A percentile compares a stretch with the other conserved stretches of the same genome.
phyloP scores from a whole-genome alignment of 2,888 invertebrate genomes.

The Agrenia bidenticulata region DNA sequence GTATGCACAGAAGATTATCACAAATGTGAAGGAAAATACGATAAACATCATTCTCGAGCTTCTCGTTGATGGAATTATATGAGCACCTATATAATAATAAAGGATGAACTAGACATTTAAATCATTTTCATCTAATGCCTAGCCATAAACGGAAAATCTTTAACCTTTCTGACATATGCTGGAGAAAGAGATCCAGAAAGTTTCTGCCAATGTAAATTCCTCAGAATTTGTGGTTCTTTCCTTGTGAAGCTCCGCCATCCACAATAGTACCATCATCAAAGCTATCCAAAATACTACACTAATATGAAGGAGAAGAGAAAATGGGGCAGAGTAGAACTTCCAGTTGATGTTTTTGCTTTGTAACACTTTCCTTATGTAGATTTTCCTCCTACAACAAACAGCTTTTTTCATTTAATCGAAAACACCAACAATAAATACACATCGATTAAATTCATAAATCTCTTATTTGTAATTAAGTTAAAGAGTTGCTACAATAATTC shows the following conservation, averaged over 20 bases:
- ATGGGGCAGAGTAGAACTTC: conserved; percentile 32
- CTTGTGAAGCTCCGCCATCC: neutral
- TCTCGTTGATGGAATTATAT: conserved; percentile 17
- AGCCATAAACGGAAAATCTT: neutral
- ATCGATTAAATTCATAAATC: no score
- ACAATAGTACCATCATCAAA: neutral
- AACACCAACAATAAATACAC: no score
- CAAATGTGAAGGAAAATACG: conserved; percentile 25
- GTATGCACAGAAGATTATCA: conserved; percentile 32
- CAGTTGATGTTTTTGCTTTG: conserved; percentile 27
- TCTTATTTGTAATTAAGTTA: neutral
- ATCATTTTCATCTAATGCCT: no score
- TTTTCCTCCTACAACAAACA: conserved; percentile 23
- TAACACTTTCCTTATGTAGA: conserved; percentile 15
- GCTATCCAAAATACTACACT: conserved; percentile 1
- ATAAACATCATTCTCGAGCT: conserved; percentile 29
- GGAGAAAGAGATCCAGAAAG: conserved; percentile 9
- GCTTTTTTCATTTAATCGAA: neutral
- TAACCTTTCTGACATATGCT: conserved; percentile 11
- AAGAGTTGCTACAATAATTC: neutral
- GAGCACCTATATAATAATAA: conserved; percentile 15
- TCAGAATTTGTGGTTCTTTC: neutral
- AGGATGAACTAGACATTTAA: neutral
- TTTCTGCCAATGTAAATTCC: neutral
- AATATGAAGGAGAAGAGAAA: conserved; percentile 17